These are phyloP conservation scores for Fistularia commersonii DNA, from an alignment of 2,797 vertebrate species.

Conservation along the genomic window DNA sequence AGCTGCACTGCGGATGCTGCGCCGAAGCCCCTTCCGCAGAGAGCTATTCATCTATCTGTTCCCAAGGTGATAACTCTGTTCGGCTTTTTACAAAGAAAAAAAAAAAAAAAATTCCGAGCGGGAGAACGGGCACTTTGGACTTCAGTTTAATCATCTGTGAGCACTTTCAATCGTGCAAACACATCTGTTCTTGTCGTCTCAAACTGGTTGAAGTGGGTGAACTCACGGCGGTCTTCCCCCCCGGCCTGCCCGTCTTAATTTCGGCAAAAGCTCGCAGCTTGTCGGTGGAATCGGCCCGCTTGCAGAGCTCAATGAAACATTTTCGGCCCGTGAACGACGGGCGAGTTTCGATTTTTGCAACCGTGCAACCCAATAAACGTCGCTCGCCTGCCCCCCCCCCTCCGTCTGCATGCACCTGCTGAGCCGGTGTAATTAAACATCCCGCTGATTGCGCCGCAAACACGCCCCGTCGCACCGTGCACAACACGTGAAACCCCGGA, in stretches of 20 bases:
- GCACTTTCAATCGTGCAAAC: too few species aligned
- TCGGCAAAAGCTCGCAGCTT: slow-evolving; percentile 41
- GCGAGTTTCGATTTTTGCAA: slow-evolving; percentile 1
- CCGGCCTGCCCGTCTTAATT: too few species aligned
- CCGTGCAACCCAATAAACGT: slow-evolving; percentile 25
- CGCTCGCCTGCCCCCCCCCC: too few species aligned
- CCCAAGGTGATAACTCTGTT: slow-evolving; percentile 34
- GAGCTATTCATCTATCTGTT: slow-evolving; percentile 21
- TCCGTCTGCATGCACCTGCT: slow-evolving; percentile 37
- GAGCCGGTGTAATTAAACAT: slow-evolving; percentile 61
- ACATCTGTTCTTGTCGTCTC: too few species aligned
- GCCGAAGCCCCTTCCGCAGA: too few species aligned
- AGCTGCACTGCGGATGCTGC: slow-evolving; percentile 34
- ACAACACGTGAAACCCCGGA: slow-evolving; percentile 11
- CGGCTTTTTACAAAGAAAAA: not conserved
- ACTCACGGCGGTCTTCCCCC: too few species aligned
- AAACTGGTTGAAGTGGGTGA: too few species aligned
- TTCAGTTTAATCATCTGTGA: too few species aligned
- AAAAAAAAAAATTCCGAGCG: not conserved
- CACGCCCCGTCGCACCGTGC: slow-evolving; percentile 3
- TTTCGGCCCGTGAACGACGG: slow-evolving; percentile 30
- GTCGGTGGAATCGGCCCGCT: slow-evolving; percentile 40
- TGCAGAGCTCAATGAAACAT: slow-evolving; percentile 58
- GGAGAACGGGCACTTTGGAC: slow-evolving; percentile 3
- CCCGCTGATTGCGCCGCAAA: slow-evolving; percentile 49